Evolutionary conservation across 2,113 vertebrate genomes (phyloP), one percentile per base, ranked within the genome.

Genomic region (Rana temporaria): DNA sequence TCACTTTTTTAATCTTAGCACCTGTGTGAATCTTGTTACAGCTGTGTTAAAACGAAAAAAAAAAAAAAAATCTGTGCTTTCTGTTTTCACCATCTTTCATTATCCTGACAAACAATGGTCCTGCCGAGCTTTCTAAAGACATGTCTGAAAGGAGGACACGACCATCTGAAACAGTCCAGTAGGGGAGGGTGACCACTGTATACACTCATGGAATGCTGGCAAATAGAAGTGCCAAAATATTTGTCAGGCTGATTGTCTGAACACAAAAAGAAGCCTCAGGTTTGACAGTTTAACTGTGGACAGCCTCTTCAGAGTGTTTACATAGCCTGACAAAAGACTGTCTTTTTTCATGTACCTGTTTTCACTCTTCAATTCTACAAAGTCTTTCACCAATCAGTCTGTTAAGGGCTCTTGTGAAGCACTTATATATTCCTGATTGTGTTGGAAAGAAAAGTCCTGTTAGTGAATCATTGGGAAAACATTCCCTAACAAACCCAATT

Each of bases 321-420:
- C 87, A 89, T 86, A 93, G 90, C 87, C 69, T 87, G 89, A 95
- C 93, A 94, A 95, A 95, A 90, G 92, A 93, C 87, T 85, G 86
- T 77, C 85, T 91, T 91, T 91, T 93, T 82, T 89, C 80, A 34
- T 90, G 91, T 95, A 96, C 95, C 95, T 96, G 96, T 98, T 98
- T 96, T 94, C 94, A 93, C 95, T 93, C 91, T 93, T 92, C 90
- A 85, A 90, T 93, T 93, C 89, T 86, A 84, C 86, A 91, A 92
- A 92, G 92, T 94, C 92, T 94, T 88, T 89, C 89, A 91, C 90
- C 87, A 92, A 89, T 89, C 82, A 82, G 91, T 89, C 90, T 90
- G 90, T 92, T 91, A 93, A 97, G 94, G 90, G 91, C 91, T 90
- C 94, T 96, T 88, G 88, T 74, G 5, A 67, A 68, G 88, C 89